A percentile compares a stretch with the other conserved stretches of the same genome.
These are phyloP conservation scores for Halyomorpha halys DNA, from an alignment of 1,140 invertebrate genomes.

Conservation along the genomic window DNA sequence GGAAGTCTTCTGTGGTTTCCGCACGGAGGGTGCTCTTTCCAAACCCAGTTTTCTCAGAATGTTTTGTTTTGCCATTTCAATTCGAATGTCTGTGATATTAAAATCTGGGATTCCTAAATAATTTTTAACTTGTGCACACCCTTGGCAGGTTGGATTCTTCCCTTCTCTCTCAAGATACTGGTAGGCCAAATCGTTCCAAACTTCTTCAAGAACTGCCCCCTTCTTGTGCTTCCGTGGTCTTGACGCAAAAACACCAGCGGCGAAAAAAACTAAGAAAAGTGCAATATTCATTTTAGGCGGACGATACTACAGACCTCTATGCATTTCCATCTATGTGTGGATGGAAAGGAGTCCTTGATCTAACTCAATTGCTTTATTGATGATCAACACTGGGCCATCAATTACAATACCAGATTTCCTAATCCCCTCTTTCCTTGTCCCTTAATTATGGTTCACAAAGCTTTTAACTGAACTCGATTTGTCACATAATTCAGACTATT, in stretches of 20 bases:
- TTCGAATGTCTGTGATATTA: conserved; percentile 7
- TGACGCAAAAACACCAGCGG: neutral
- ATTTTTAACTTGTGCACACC: neutral
- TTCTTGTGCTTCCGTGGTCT: neutral
- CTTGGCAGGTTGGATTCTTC: neutral
- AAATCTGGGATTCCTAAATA: neutral
- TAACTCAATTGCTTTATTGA: conserved; percentile 19
- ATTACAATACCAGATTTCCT: too few relatives aligned
- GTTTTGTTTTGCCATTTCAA: conserved; percentile 19
- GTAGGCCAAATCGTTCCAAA: conserved; percentile 16
- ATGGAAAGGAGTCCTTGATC: conserved; percentile 3
- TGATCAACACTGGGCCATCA: conserved; percentile 4
- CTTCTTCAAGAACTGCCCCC: neutral
- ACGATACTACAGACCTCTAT: too few relatives aligned
- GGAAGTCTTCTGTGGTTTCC: neutral
- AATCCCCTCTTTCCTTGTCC: too few relatives aligned
- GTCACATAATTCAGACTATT: too few relatives aligned
- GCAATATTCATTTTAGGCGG: too few relatives aligned
- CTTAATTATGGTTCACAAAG: too few relatives aligned
- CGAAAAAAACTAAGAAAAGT: neutral
- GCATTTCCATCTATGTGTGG: too few relatives aligned
- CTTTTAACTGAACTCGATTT: too few relatives aligned
- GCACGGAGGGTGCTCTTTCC: neutral
- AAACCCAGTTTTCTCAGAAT: conserved; percentile 21
- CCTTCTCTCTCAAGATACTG: neutral